Percentiles rank a stretch among this genome's conserved stretches.
Evolutionary conservation across 2,888 invertebrate genomes (phyloP).

Genomic region (Gymnoscelis rufifasciata): DNA sequence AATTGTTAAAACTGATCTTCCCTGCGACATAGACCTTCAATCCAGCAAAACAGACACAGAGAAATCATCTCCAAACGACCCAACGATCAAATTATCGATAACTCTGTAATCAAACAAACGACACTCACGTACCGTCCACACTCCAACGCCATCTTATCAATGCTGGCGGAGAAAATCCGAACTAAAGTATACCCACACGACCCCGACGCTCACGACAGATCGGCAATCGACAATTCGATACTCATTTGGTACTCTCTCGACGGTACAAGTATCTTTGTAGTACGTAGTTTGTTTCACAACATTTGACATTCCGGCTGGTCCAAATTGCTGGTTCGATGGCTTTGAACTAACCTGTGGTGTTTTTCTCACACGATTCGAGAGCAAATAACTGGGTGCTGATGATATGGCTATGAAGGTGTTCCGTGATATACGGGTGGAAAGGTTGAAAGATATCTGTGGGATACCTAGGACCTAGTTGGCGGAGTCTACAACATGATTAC

Average conservation of each 20-base stretch:
- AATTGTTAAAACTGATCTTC: too few species aligned
- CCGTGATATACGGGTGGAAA: slow-evolving; percentile 42
- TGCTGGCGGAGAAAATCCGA: not conserved
- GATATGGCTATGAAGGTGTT: slow-evolving; percentile 64
- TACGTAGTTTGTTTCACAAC: slow-evolving; percentile 49
- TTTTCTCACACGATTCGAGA: slow-evolving; percentile 76
- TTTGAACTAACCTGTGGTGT: slow-evolving; percentile 56
- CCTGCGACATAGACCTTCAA: too few species aligned
- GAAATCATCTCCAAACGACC: not conserved
- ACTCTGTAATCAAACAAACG: slow-evolving; percentile 48
- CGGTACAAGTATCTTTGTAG: not conserved
- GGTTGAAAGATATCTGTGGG: slow-evolving; percentile 6
- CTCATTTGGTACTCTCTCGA: not conserved
- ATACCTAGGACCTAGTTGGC: too few species aligned
- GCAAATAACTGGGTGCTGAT: slow-evolving; percentile 74
- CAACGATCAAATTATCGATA: slow-evolving; percentile 22
- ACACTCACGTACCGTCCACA: slow-evolving; percentile 42
- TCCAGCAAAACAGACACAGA: not conserved
- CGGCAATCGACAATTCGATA: too few species aligned
- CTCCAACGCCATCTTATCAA: not conserved
- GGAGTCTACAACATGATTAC: too few species aligned
- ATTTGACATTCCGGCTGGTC: slow-evolving; percentile 65
- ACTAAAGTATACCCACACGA: not conserved
- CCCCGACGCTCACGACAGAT: too few species aligned
- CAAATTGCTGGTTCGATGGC: slow-evolving; percentile 66